phyloP scores from a whole-genome alignment of 2,888 invertebrate genomes.

The Vandiemenella viatica region DNA sequence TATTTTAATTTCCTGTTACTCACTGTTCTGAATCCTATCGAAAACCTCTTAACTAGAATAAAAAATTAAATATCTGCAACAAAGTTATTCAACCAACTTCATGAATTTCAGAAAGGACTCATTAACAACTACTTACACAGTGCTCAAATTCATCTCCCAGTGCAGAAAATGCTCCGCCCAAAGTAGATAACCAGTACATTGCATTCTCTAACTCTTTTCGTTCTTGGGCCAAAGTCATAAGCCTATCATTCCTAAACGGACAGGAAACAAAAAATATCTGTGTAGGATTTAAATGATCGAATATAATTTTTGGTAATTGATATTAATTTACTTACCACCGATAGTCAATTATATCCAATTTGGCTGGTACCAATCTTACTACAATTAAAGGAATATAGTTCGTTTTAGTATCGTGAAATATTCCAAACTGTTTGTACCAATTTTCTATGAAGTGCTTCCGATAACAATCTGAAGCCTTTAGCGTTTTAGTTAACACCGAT shows the following conservation, averaged over 20 bases:
- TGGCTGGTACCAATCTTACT: conserved; percentile 39
- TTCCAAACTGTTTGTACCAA: conserved; percentile 7
- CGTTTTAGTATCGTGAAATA: background rate
- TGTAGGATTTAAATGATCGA: too few relatives aligned
- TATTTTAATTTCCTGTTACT: too few relatives aligned
- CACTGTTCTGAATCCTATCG: too few relatives aligned
- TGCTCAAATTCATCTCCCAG: conserved; percentile 72
- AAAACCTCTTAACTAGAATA: too few relatives aligned
- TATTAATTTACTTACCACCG: conserved; percentile 38
- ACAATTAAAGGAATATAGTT: background rate
- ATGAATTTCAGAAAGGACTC: too few relatives aligned
- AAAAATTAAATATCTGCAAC: too few relatives aligned
- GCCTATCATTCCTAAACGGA: conserved; percentile 32
- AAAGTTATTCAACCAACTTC: too few relatives aligned
- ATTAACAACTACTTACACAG: conserved; percentile 43
- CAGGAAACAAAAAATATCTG: background rate
- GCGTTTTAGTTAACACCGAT: conserved; percentile 22
- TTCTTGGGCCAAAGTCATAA: conserved; percentile 38
- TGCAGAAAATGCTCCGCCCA: conserved; percentile 92
- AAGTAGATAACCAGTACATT: conserved; percentile 88
- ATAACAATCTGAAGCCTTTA: conserved; percentile 21
- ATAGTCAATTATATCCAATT: conserved; percentile 49
- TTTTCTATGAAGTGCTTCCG: conserved; percentile 17
- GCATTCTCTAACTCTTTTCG: conserved; percentile 64
- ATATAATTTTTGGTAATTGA: background rate